Percentiles rank a stretch among this genome's conserved stretches.
phyloP scores from a whole-genome alignment of 2,888 invertebrate genomes.

The Syrphus vitripennis region DNA sequence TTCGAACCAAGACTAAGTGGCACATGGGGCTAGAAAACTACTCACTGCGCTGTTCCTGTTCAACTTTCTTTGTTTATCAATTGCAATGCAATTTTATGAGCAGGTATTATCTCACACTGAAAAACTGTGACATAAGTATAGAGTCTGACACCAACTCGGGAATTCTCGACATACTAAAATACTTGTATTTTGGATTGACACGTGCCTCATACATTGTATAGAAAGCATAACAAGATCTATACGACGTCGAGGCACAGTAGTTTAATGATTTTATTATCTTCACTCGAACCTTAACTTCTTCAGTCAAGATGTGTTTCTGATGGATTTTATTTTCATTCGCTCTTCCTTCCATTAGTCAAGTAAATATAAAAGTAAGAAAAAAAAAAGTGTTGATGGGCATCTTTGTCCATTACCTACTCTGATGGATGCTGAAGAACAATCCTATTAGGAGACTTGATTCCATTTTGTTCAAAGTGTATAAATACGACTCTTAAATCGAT shows the following conservation, averaged over 20 bases:
- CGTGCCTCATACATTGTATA: background rate
- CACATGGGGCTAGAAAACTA: no score
- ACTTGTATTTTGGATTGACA: background rate
- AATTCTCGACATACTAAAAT: no score
- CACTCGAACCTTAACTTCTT: background rate
- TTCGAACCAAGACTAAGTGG: no score
- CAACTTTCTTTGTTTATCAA: no score
- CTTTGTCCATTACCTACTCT: slow-evolving; percentile 8
- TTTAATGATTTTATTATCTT: background rate
- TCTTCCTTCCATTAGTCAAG: background rate
- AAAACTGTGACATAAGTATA: no score
- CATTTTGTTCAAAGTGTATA: slow-evolving; percentile 10
- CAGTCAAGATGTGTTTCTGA: background rate
- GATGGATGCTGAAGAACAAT: slow-evolving; percentile 37
- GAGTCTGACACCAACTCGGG: no score
- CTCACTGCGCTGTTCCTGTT: no score
- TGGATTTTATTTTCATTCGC: background rate
- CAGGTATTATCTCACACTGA: no score
- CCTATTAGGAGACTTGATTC: slow-evolving; percentile 56
- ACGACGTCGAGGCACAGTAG: background rate
- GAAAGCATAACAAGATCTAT: background rate
- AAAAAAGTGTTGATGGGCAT: slow-evolving; percentile 32
- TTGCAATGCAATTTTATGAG: no score
- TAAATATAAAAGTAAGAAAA: background rate
- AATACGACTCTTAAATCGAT: background rate